phyloP scores from a whole-genome alignment of 2,797 vertebrate genomes.

The Falco concolor region DNA sequence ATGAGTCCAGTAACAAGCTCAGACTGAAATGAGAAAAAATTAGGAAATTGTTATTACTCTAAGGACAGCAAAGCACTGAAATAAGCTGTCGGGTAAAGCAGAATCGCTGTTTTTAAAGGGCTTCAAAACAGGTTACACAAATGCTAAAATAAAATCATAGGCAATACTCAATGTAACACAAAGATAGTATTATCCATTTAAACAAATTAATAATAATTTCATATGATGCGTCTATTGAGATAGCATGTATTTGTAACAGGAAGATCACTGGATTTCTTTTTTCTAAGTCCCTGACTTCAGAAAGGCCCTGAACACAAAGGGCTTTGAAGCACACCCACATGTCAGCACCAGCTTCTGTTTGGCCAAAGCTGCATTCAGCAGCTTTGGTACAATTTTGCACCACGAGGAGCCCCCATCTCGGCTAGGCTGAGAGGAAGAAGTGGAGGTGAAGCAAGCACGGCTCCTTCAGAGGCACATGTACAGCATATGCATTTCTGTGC shows the following conservation, averaged over 20 bases:
- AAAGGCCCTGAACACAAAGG: not conserved
- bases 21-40: not conserved
- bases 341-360: not conserved
- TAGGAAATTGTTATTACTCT: not conserved
- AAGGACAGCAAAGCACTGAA: not conserved
- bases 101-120: not conserved
- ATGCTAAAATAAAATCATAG: not conserved
- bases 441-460: not conserved
- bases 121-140: not conserved
- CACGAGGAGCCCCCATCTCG: accelerated
- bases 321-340: not conserved
- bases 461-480: not conserved
- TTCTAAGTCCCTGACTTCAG: not conserved
- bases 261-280: not conserved
- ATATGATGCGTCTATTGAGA: not conserved
- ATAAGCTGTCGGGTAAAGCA: not conserved
- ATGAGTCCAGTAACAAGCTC: not conserved
- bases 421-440: not conserved
- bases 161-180: not conserved
- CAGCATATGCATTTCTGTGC: not conserved
- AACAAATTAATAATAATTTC: not conserved
- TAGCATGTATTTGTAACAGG: not conserved
- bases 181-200: not conserved
- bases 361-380: not conserved
- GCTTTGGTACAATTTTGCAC: not conserved